Percentiles rank a stretch among this genome's conserved stretches.
Evolutionary conservation across 2,113 vertebrate genomes (phyloP).

Genomic region (Okapia johnstoni): DNA sequence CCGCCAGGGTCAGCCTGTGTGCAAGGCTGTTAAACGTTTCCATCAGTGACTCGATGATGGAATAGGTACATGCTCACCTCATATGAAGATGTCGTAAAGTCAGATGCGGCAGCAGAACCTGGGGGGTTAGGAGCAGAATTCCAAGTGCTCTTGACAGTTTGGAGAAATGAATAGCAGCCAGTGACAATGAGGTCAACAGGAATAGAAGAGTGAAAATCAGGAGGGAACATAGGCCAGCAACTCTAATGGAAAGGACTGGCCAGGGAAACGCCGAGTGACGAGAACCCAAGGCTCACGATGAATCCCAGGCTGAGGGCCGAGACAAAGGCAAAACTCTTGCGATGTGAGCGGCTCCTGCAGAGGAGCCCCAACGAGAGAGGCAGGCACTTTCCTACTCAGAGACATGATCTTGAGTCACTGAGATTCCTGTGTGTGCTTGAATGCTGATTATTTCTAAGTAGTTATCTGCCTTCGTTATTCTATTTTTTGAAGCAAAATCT

Average conservation of each 20-base stretch:
- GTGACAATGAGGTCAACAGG: background rate
- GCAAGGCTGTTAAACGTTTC: background rate
- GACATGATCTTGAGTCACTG: background rate
- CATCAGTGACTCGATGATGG: background rate
- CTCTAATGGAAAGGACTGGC: background rate
- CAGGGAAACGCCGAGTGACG: background rate
- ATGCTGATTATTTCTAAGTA: background rate
- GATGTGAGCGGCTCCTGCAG: background rate
- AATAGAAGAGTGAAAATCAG: background rate
- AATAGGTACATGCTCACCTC: background rate
- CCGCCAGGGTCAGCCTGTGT: background rate
- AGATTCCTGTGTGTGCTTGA: background rate
- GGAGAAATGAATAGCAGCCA: background rate
- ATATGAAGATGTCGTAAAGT: background rate
- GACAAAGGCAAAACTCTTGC: rapidly evolving
- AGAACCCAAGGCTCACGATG: background rate
- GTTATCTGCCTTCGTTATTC: background rate
- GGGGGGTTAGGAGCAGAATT: background rate
- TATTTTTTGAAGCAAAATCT: background rate
- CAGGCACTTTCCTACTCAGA: background rate
- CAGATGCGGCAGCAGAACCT: background rate
- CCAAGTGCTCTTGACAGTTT: background rate
- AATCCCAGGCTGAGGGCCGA: rapidly evolving
- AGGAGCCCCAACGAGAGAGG: background rate
- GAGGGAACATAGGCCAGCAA: background rate